These are phyloP conservation scores for Brachycybe producta DNA, from an alignment of 2,888 invertebrate species.

Conservation along the genomic window DNA sequence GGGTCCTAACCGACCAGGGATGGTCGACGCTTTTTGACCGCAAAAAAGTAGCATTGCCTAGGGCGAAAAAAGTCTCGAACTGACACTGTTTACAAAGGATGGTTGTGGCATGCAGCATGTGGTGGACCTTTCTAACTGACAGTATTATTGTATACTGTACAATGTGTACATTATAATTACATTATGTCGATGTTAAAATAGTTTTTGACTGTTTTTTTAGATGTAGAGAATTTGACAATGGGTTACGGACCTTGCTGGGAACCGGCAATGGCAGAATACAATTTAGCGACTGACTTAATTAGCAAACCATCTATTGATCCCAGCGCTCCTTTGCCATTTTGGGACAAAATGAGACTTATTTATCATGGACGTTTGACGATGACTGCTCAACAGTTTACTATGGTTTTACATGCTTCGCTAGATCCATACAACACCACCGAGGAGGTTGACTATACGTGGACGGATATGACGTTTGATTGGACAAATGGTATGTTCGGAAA, in stretches of 20 bases:
- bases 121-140: too few species aligned
- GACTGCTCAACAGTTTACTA: conserved; percentile 72
- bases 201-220: conserved; percentile 33
- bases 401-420: conserved; percentile 83
- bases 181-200: too few species aligned
- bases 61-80: too few species aligned
- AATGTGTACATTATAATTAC: too few species aligned
- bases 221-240: conserved; percentile 73
- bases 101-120: too few species aligned
- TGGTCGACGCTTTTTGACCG: too few species aligned
- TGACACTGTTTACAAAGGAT: too few species aligned
- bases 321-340: conserved; percentile 83
- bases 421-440: conserved; percentile 99
- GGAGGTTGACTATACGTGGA: conserved; percentile 97
- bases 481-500: conserved; percentile 74
- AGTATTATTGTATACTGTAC: too few species aligned
- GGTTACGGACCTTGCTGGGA: conserved; percentile 99
- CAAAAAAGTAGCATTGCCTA: too few species aligned
- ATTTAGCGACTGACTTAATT: conserved; percentile 59
- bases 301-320: conserved; percentile 66
- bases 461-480: conserved; percentile 86
- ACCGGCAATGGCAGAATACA: conserved; percentile 83
- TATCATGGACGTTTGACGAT: conserved; percentile 86
- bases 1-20: too few species aligned
- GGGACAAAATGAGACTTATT: conserved; percentile 89